Evolutionary conservation across 2,797 vertebrate genomes (phyloP).

Genomic region (Pseudotriccus pelzelni): DNA sequence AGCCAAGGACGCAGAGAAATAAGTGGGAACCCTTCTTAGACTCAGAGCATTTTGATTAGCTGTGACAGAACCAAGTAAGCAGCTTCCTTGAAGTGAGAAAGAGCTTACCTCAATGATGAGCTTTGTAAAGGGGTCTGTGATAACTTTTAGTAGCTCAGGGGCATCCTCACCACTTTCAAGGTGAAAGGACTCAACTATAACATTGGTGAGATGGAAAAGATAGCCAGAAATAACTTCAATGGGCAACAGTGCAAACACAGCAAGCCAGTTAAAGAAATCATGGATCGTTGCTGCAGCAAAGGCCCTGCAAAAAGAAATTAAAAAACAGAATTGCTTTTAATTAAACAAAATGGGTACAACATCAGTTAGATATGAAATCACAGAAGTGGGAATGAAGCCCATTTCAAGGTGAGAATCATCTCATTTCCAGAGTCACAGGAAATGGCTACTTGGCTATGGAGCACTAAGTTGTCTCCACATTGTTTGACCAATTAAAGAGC

Average conservation of each 20-base stretch:
- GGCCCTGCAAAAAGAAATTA: conserved; percentile 76
- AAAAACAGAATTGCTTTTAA: not conserved
- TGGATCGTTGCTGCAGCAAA: conserved; percentile 95
- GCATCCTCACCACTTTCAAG: conserved; percentile 88
- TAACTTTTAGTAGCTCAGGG: conserved; percentile 92
- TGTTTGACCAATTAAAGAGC: not conserved
- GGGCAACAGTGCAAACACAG: conserved; percentile 88
- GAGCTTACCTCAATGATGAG: conserved; percentile 88
- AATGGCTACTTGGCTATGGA: not conserved
- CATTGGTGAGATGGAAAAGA: conserved; percentile 83
- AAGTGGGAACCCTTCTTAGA: not conserved
- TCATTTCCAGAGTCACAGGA: not conserved
- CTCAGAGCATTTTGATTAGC: not conserved
- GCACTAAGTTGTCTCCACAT: not conserved
- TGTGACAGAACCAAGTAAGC: not conserved
- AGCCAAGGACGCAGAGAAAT: not conserved
- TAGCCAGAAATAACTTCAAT: conserved; percentile 86
- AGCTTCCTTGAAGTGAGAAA: not conserved
- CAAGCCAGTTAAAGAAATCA: conserved; percentile 98
- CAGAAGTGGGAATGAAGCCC: not conserved
- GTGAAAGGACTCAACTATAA: conserved; percentile 85
- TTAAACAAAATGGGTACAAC: not conserved
- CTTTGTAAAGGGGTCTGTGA: conserved; percentile 93
- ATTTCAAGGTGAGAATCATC: not conserved
- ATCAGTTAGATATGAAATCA: not conserved